Evolutionary conservation across 1,140 invertebrate species (phyloP), one percentile per base, ranked within the genome.

Genomic region (Pomacea maculata): DNA sequence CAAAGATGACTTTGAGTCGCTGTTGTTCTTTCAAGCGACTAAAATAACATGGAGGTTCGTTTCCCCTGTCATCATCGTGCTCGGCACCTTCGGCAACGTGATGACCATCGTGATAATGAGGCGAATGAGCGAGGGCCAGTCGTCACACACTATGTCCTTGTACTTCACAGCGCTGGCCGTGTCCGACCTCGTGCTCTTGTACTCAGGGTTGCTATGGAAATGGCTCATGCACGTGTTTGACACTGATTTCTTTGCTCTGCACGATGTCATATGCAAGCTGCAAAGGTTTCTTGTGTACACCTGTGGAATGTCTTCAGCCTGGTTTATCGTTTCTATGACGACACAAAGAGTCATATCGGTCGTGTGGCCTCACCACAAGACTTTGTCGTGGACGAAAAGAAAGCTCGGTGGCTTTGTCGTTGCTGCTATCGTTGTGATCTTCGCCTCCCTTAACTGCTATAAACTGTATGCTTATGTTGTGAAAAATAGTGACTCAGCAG

Each of bases 281-380:
- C 82, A 85, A 14, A 70, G 68, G 5, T 87, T 82, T 68, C n/a
- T 83, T 17, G 67, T 85, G 11, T 86, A 87, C 73, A 55, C 80
- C 12, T 61, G 73, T 0, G 61, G 80, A 6, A 80, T 86, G 55
- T 72, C 75, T 21, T 88, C 87, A 21, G 71, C 85, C 14, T 88
- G 87, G 86, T 75, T 85, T 11, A 74, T 88, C 11, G 87, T 86
- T 12, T 77, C 81, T 1, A 85, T 88, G 71, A 87, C 87, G 10
- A 68, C 81, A 52, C 85, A 88, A 68, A 67, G 87, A 14, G 82
- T 83, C 61, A 80, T 84, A 9, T 83, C 81, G 25, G 85, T 84
- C 1, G 85, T 83, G 70, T 74, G 82, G 63, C 87, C 87, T 7
- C 84, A 84, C 45, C 77, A 80, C 34, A 81, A 81, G 9, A 82